Conservation (phyloP, 2,797 vertebrate species). For the Poecilia velifera region DNA sequence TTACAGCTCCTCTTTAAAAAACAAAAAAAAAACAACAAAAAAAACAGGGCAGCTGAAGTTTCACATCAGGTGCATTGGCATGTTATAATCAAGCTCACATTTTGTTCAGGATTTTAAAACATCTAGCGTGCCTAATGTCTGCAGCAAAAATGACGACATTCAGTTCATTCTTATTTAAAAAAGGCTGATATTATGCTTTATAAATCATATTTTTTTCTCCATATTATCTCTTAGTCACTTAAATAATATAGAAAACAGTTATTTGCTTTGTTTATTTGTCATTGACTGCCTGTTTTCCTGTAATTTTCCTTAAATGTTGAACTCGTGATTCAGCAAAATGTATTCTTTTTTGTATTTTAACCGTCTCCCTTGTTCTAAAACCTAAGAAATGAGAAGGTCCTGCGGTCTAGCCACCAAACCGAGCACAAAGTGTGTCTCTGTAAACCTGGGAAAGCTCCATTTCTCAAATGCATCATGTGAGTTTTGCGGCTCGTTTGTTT, state of each 20-base stretch:
- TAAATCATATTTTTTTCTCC: neutral
- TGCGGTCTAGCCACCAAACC: neutral
- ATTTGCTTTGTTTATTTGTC: neutral
- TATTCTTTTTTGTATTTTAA: neutral
- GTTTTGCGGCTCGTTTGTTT: neutral
- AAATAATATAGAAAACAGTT: neutral
- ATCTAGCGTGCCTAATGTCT: neutral
- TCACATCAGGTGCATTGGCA: neutral
- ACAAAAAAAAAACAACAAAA: no score
- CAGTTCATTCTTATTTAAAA: neutral
- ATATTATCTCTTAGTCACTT: neutral
- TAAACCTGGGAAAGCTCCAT: neutral
- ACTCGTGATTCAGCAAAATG: neutral
- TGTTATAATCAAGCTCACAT: neutral
- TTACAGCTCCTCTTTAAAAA: neutral
- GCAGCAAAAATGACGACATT: neutral
- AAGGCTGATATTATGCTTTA: neutral
- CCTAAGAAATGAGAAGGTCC: neutral
- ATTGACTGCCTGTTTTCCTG: neutral
- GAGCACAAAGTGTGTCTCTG: neutral
- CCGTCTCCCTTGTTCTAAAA: neutral
- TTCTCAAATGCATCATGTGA: neutral
- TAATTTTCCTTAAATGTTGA: neutral
- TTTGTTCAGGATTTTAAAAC: neutral
- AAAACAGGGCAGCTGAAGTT: neutral